These are phyloP conservation scores for Picus viridis DNA, from an alignment of 2,797 vertebrate species.

Conservation along the genomic window DNA sequence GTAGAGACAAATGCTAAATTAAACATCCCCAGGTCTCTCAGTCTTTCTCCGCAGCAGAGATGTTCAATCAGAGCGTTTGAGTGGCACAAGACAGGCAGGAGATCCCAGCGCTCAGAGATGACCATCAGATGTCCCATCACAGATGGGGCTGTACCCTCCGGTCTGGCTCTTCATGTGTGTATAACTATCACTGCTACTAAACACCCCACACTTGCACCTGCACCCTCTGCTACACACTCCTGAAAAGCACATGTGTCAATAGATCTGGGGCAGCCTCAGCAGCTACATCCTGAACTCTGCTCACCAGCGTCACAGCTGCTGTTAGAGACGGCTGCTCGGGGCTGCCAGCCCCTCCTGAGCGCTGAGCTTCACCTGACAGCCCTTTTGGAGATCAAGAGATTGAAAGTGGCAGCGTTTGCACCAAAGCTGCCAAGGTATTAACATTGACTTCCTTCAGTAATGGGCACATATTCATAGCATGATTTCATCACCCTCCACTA, in stretches of 20 bases:
- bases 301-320: neutral
- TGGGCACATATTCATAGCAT: neutral
- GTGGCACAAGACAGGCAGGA: neutral
- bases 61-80: neutral
- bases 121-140: neutral
- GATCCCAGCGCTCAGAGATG: neutral
- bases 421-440: neutral
- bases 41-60: too few relatives aligned
- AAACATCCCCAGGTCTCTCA: too few relatives aligned
- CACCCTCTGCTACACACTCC: neutral
- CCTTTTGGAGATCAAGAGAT: neutral
- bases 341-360: neutral
- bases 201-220: neutral
- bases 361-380: neutral
- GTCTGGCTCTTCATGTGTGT: too few relatives aligned
- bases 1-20: neutral
- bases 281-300: neutral
- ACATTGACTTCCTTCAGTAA: neutral
- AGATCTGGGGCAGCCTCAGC: neutral
- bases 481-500: neutral
- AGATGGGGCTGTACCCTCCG: neutral
- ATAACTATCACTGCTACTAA: neutral
- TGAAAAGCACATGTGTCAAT: neutral
- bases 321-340: neutral
- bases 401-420: neutral